Evolutionary conservation across 1,140 invertebrate genomes (phyloP), one percentile per base, ranked within the genome.

Genomic region (Euwallacea similis): DNA sequence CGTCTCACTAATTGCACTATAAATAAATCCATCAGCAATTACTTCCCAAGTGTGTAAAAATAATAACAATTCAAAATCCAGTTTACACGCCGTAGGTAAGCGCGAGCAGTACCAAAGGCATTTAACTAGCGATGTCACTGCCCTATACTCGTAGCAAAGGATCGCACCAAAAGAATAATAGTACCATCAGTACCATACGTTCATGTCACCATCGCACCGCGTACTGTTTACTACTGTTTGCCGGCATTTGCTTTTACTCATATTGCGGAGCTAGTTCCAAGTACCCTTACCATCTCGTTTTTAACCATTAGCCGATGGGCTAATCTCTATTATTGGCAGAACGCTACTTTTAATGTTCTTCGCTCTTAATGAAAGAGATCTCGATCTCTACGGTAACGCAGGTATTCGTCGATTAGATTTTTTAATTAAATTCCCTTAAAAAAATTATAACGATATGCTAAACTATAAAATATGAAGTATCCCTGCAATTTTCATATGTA

Each of bases 121-220:
- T 65, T 65, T 71, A 71, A 64, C 64, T 66, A 66, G 63, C 56
- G 64, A 66, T 72, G 70, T 72, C 70, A 72, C 70, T 72, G 70
- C 70, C 70, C 70, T 72, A 66, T 66, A 67, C 63, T 55, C 64
- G 62, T 72, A 72, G 55, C 58, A 53, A 66, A 67, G 69, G 64
- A 72, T 66, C 60, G 70, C 61, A 66, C 70, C 56, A 61, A 70
- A 70, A 65, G 66, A 69, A 69, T 69, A 69, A 69, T 69, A 69
- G 66, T 69, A 69, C 66, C 66, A 61, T 69, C 43, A 69, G 67
- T 69, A 69, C 67, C 58, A 66, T 64, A 70, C 68, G 68, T 56
- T 54, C 64, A 66, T 72, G 65, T 72, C 70, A 72, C 70, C 70
- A 66, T 66, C 70, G 64, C 55, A 72, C 70, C 70, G 64, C 70